phyloP scores from a whole-genome alignment of 2,113 vertebrate species.

The Myotis davidii region DNA sequence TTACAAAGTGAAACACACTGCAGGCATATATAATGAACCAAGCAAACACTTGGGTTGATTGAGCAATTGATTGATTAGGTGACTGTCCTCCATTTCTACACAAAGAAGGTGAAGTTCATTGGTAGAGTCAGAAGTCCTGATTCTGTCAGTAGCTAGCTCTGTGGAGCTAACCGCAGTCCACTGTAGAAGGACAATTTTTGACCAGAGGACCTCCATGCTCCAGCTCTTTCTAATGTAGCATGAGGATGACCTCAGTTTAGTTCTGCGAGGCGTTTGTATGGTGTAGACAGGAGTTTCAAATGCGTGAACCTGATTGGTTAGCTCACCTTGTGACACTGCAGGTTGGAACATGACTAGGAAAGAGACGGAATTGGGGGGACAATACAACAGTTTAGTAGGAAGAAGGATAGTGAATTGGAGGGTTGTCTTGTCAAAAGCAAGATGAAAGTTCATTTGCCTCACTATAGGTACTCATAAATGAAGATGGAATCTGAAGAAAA shows the following conservation, averaged over 20 bases:
- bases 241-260: background rate
- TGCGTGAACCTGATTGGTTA: background rate
- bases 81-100: background rate
- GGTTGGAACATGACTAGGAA: background rate
- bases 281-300: background rate
- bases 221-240: background rate
- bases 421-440: background rate
- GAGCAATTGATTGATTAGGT: background rate
- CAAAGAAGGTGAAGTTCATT: background rate
- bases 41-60: background rate
- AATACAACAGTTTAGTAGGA: background rate
- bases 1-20: background rate
- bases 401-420: slow-evolving; percentile 9
- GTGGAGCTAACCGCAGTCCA: background rate
- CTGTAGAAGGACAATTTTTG: background rate
- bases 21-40: background rate
- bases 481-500: background rate
- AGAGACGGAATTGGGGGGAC: background rate
- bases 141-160: background rate
- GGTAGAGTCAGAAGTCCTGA: background rate
- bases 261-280: background rate
- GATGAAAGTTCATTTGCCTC: background rate
- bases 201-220: background rate
- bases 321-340: background rate
- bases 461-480: background rate